Conservation (phyloP, 2,888 invertebrate genomes). For the Volucella inflata region DNA sequence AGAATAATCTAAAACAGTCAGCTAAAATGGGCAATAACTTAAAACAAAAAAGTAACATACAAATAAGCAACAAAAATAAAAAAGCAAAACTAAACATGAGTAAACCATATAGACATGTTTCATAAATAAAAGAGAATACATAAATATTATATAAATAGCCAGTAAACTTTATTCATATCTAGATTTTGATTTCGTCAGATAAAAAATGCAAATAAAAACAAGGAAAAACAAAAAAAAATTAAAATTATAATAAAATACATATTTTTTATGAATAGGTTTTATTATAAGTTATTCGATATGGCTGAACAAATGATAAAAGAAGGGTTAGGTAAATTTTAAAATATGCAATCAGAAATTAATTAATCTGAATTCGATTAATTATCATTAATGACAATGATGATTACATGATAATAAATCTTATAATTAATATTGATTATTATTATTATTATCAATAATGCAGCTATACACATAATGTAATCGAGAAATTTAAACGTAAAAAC, state of each 20-base stretch:
- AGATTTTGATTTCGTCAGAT: constrained; percentile 19
- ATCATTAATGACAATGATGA: constrained; percentile 36
- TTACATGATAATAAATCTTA: constrained; percentile 53
- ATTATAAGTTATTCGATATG: constrained; percentile 29
- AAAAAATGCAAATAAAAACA: constrained; percentile 13
- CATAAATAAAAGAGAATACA: constrained; percentile 32
- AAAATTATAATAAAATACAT: neutral
- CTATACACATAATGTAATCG: constrained; percentile 70
- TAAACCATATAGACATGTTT: constrained; percentile 34
- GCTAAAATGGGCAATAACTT: constrained; percentile 28
- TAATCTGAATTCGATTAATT: constrained; percentile 46
- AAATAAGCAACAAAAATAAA: constrained; percentile 7
- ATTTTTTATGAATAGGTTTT: constrained; percentile 27
- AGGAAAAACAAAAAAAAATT: constrained; percentile 7
- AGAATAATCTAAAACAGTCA: constrained; percentile 31
- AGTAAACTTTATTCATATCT: constrained; percentile 46
- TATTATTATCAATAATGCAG: constrained; percentile 59
- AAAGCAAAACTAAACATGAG: neutral
- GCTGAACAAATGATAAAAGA: constrained; percentile 28
- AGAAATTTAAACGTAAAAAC: constrained; percentile 58
- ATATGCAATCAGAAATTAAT: constrained; percentile 26
- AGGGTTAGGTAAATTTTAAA: constrained; percentile 44
- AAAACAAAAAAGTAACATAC: constrained; percentile 22
- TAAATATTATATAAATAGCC: constrained; percentile 42
- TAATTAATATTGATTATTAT: constrained; percentile 49